A percentile compares a stretch with the other conserved stretches of the same genome.
phyloP scores from a whole-genome alignment of 2,113 vertebrate genomes.

The Petrocephalus microphthalmus region DNA sequence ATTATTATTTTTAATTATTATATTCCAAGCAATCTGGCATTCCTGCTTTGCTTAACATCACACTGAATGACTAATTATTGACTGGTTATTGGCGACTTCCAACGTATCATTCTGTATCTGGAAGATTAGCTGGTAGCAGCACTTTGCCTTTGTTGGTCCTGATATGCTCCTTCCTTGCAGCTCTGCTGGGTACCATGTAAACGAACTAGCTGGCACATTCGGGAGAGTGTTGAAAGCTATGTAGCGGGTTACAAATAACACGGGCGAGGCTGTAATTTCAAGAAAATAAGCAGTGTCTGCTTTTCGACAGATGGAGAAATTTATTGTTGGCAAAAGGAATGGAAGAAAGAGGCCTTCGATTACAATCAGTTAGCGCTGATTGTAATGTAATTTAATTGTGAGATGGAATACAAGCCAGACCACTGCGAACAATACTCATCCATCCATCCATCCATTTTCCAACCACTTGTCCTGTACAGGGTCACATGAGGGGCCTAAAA shows the following conservation, averaged over 20 bases:
- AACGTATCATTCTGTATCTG: neutral
- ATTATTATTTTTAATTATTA: neutral
- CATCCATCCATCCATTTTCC: neutral
- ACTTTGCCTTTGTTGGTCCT: neutral
- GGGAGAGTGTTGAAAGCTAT: neutral
- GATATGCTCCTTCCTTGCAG: neutral
- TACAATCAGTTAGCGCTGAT: neutral
- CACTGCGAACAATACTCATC: neutral
- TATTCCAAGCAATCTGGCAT: neutral
- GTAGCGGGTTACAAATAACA: neutral
- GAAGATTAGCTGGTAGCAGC: neutral
- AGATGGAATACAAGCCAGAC: neutral
- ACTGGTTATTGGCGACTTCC: neutral
- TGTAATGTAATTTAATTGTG: neutral
- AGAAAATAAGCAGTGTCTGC: neutral
- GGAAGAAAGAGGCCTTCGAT: neutral
- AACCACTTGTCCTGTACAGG: neutral
- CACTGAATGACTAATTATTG: neutral
- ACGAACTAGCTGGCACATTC: neutral
- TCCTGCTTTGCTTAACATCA: neutral
- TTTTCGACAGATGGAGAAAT: constrained; percentile 6
- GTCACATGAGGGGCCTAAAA: neutral
- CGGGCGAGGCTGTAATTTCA: neutral
- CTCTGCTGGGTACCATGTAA: neutral
- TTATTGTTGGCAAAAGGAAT: neutral